A percentile compares a stretch with the other conserved stretches of the same genome.
These are phyloP conservation scores for Danaus melanippus DNA, from an alignment of 1,140 invertebrate genomes.

Conservation along the genomic window DNA sequence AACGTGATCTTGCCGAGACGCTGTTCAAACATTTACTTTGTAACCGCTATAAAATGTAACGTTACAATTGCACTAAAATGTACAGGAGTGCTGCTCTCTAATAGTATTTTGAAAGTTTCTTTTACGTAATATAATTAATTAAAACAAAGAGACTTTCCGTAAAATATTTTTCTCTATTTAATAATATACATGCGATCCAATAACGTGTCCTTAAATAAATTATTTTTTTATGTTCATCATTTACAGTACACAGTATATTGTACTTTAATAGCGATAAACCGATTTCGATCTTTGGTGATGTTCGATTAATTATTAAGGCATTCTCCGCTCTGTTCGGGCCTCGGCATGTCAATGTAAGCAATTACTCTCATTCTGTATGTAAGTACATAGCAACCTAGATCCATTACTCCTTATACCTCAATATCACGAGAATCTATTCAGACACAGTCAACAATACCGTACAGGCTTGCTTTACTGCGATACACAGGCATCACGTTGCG, in stretches of 20 bases:
- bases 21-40: conserved; percentile 32
- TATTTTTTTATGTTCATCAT: no score
- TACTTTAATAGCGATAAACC: conserved; percentile 26
- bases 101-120: no score
- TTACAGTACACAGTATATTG: no score
- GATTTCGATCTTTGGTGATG: conserved; percentile 48
- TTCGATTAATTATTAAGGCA: conserved; percentile 59
- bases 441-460: conserved; percentile 21
- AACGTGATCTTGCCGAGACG: conserved; percentile 29
- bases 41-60: conserved; percentile 8
- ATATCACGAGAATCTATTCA: conserved; percentile 43
- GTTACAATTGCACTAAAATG: no score
- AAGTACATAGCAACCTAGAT: conserved; percentile 28
- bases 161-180: no score
- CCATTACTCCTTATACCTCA: conserved; percentile 32
- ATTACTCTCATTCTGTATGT: conserved; percentile 50
- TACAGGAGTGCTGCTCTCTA: no score
- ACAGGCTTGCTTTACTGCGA: conserved; percentile 16
- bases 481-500: conserved; percentile 13
- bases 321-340: conserved; percentile 41
- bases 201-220: no score
- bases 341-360: conserved; percentile 64
- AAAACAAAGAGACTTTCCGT: no score
- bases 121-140: no score
- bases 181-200: no score